phyloP scores from a whole-genome alignment of 2,888 invertebrate species.

The Acleris sparsana region DNA sequence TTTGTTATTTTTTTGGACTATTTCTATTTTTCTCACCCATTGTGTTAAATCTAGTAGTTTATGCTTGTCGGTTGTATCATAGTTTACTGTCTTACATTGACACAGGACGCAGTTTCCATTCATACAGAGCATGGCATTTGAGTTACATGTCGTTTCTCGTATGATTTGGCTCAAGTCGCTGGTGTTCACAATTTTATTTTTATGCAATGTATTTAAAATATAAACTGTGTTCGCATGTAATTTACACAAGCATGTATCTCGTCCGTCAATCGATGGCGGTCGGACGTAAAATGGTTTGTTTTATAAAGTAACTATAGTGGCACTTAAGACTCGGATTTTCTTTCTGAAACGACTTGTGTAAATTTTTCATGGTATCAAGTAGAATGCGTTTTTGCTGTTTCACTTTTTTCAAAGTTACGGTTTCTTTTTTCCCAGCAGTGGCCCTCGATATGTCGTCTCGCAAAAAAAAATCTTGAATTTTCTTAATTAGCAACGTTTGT shows the following conservation, averaged over 20 bases:
- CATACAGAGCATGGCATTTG: slow-evolving; percentile 11
- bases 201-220: background rate
- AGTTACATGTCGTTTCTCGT: slow-evolving; percentile 4
- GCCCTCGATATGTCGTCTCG: slow-evolving; percentile 4
- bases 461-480: slow-evolving; percentile 2
- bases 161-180: slow-evolving; percentile 2
- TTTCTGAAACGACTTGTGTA: too few relatives aligned
- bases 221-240: slow-evolving; percentile 3
- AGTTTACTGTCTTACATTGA: slow-evolving; percentile 8
- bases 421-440: slow-evolving; percentile 17
- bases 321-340: slow-evolving; percentile 9
- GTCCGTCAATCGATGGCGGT: slow-evolving; percentile 5
- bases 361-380: background rate
- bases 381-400: slow-evolving; percentile 8
- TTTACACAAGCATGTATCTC: slow-evolving; percentile 14
- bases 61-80: background rate
- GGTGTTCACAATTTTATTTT: background rate
- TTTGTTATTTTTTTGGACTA: slow-evolving; percentile 10
- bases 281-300: background rate
- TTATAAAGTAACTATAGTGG: slow-evolving; percentile 5
- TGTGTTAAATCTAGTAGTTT: background rate
- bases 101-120: slow-evolving; percentile 4
- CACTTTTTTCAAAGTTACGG: slow-evolving; percentile 6
- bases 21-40: slow-evolving; percentile 14
- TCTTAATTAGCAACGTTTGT: slow-evolving; percentile 1